phyloP scores from a whole-genome alignment of 2,113 vertebrate species.

The Bos javanicus region DNA sequence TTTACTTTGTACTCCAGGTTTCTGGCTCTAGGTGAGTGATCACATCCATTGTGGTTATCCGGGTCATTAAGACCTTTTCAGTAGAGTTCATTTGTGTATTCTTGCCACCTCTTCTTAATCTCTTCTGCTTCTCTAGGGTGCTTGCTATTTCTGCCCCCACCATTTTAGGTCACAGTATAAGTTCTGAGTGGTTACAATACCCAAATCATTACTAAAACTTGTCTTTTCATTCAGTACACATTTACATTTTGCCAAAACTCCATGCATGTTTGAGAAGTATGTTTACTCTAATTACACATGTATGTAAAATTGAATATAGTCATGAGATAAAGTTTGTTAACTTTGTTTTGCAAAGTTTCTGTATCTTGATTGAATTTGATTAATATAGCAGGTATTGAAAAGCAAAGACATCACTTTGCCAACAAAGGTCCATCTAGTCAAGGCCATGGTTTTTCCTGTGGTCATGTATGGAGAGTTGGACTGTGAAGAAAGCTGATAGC shows the following conservation, averaged over 20 bases:
- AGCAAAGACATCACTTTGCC: too few species aligned
- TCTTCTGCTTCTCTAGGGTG: not conserved
- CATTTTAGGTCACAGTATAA: not conserved
- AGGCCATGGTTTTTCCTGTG: too few species aligned
- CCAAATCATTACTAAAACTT: not conserved
- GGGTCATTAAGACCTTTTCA: not conserved
- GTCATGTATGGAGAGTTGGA: too few species aligned
- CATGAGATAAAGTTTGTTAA: not conserved
- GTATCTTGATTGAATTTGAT: not conserved
- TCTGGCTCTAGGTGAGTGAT: not conserved
- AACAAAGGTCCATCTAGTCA: too few species aligned
- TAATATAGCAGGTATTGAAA: not conserved
- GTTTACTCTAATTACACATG: not conserved
- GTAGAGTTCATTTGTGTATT: not conserved
- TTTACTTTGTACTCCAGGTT: not conserved
- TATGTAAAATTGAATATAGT: not conserved
- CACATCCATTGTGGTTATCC: not conserved
- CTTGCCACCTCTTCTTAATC: not conserved
- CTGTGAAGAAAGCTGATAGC: too few species aligned
- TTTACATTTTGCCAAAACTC: not conserved
- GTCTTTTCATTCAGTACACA: not conserved
- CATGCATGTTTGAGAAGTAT: not conserved
- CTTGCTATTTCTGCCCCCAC: not conserved
- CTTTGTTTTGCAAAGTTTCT: not conserved
- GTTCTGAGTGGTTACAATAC: not conserved